Conservation (phyloP, 2,888 invertebrate genomes). For the Acrobasis consociella region DNA sequence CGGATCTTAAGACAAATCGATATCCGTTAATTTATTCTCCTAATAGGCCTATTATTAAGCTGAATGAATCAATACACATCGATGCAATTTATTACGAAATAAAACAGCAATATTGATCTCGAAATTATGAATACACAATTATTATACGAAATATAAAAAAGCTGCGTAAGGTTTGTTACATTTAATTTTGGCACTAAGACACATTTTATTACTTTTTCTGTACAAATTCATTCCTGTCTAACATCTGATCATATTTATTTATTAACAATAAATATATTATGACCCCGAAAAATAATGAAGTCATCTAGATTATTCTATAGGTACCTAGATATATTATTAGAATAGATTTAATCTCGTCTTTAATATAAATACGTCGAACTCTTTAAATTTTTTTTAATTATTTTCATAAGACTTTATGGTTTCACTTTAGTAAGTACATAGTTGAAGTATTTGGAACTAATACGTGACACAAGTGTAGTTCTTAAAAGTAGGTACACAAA, state of each 20-base stretch:
- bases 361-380: conserved; percentile 15
- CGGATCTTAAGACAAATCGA: conserved; percentile 58
- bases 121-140: conserved; percentile 1
- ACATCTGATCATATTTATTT: conserved; percentile 10
- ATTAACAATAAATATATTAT: conserved; percentile 13
- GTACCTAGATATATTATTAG: conserved; percentile 16
- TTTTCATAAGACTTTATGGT: conserved; percentile 33
- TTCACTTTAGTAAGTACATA: conserved; percentile 11
- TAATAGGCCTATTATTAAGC: conserved; percentile 67
- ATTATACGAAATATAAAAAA: conserved; percentile 6
- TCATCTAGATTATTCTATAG: conserved; percentile 22
- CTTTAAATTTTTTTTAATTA: conserved; percentile 27
- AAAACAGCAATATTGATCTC: conserved; percentile 2
- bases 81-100: conserved; percentile 8
- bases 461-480: no score
- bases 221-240: conserved; percentile 10
- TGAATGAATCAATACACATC: conserved; percentile 31
- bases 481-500: no score
- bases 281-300: conserved; percentile 13
- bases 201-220: conserved; percentile 28
- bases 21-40: conserved; percentile 46
- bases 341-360: conserved; percentile 10
- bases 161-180: conserved; percentile 1
- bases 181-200: conserved; percentile 43
- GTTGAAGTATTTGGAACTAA: conserved; percentile 13